Base-by-base conservation (phyloP, 2,797 vertebrate species). In the Euphonia xanthogaster region DNA sequence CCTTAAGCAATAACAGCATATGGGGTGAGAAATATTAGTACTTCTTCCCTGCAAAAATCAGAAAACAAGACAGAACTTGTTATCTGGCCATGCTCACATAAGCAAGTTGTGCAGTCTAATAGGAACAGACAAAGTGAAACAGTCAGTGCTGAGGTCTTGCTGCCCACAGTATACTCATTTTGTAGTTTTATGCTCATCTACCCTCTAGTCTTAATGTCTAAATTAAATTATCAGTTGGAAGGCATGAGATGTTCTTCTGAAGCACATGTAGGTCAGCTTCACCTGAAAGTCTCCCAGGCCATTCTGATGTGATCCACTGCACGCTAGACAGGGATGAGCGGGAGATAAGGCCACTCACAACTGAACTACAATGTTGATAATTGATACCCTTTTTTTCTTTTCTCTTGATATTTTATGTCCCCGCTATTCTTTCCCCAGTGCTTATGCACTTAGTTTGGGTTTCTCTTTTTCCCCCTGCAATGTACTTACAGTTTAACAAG, bases 291-390 rank as follows among this genome's bases (percentile, higher is more conserved):
- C 24, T 75, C 62, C 39, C 45, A 33, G 31, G 25, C 18, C 25
- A 55, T 31, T 25, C 28, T 40, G 37, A 76, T 9, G 35, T 16
- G 51, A 73, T 30, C 25, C 31, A 60, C 40, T 48, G 40, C 51
- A n/a, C 0, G 0, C 33, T 0, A 63, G 19, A 60, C 18, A 21
- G 25, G 14, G 18, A 76, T 13, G 25, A 91, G 10, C 31, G 51
- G 58, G 17, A 88, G 27, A 44, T 44, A 77, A 88, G 12, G 24
- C 23, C 30, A 55, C 20, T 65, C n/a, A 25, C 4, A 42, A 68
- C 12, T 18, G 28, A 68, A 75, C 30, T 25, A 44, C 31, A 68
- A 24, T 33, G 42, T 4, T 19, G 21, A 45, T n/a, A 78, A 35
- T 4, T 23, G 3, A 50, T 27, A 72, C 1, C 3, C 15, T 42